A percentile compares a stretch with the other conserved stretches of the same genome.
Evolutionary conservation across 1,140 invertebrate species (phyloP).

Genomic region (Megathymus violae): DNA sequence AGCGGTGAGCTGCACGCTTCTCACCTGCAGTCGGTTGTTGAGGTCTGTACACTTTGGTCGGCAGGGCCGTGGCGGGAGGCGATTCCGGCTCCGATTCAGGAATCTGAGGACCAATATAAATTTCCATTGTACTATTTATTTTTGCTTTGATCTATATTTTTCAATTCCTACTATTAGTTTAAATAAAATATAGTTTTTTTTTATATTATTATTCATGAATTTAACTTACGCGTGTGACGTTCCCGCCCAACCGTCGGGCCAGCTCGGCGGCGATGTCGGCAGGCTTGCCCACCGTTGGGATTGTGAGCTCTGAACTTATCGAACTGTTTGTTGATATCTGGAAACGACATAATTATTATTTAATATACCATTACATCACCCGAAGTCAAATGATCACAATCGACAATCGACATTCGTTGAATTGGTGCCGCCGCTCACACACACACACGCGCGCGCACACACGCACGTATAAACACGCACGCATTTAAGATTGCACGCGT

Average conservation of each 20-base stretch:
- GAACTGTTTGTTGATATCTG: slow-evolving; percentile 48
- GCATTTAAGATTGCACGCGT: too few relatives aligned
- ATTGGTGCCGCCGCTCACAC: too few relatives aligned
- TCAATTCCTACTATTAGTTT: too few relatives aligned
- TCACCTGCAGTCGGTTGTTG: slow-evolving; percentile 49
- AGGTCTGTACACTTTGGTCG: slow-evolving; percentile 49
- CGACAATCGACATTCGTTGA: neutral
- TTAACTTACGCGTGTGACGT: slow-evolving; percentile 48
- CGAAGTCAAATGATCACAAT: too few relatives aligned
- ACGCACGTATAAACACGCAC: too few relatives aligned
- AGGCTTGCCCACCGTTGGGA: slow-evolving; percentile 43
- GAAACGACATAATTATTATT: neutral
- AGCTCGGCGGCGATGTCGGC: slow-evolving; percentile 86
- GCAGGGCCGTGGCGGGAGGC: neutral
- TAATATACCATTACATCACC: too few relatives aligned
- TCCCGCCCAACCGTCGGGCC: slow-evolving; percentile 84
- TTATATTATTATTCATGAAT: too few relatives aligned
- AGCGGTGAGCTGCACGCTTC: too few relatives aligned
- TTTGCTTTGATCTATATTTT: too few relatives aligned
- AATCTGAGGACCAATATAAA: too few relatives aligned
- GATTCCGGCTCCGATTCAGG: slow-evolving; percentile 6
- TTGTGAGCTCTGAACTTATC: slow-evolving; percentile 38
- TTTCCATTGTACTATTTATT: too few relatives aligned
- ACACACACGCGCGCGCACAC: neutral
- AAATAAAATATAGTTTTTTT: too few relatives aligned